Conservation (phyloP, 30 jellyfish, hydroid and myxozoan genomes). For the Clytia hemisphaerica region DNA sequence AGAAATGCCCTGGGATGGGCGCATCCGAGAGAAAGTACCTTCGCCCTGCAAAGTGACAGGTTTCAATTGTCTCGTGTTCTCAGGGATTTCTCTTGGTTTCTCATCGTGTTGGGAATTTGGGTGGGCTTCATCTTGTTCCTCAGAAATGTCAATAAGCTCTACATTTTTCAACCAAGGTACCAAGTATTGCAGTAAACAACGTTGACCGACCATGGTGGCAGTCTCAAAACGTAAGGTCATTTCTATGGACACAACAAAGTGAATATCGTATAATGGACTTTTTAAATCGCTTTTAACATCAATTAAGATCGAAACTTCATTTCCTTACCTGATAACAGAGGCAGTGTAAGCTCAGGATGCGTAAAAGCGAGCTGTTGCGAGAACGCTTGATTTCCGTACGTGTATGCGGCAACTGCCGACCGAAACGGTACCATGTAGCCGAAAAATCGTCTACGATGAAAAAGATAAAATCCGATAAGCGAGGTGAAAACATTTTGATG, state of each 20-base stretch:
- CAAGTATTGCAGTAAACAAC: constrained; percentile 69
- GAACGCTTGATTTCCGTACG: constrained; percentile 91
- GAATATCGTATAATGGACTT: too few relatives aligned
- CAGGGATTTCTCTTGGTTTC: constrained; percentile 26
- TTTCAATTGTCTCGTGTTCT: constrained; percentile 26
- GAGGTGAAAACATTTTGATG: background rate
- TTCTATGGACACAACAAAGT: constrained; percentile 19
- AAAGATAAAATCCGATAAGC: background rate
- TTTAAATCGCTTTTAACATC: too few relatives aligned
- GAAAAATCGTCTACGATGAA: constrained; percentile 75
- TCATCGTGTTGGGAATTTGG: constrained; percentile 14
- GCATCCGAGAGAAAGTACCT: too few relatives aligned
- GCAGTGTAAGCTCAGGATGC: constrained; percentile 92
- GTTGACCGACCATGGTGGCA: constrained; percentile 97
- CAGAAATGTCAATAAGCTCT: constrained; percentile 64
- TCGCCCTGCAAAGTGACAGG: constrained; percentile 58
- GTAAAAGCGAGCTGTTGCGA: constrained; percentile 85
- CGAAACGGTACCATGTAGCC: constrained; percentile 83
- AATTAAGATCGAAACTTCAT: too few relatives aligned
- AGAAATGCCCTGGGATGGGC: too few relatives aligned
- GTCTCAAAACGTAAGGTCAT: constrained; percentile 86
- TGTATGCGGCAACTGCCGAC: constrained; percentile 73
- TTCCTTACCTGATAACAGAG: constrained; percentile 85
- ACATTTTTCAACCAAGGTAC: constrained; percentile 90
- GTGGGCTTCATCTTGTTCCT: background rate